phyloP scores from a whole-genome alignment of 35 echinoderm and acorn worm genomes.

The Strongylocentrotus purpuratus region DNA sequence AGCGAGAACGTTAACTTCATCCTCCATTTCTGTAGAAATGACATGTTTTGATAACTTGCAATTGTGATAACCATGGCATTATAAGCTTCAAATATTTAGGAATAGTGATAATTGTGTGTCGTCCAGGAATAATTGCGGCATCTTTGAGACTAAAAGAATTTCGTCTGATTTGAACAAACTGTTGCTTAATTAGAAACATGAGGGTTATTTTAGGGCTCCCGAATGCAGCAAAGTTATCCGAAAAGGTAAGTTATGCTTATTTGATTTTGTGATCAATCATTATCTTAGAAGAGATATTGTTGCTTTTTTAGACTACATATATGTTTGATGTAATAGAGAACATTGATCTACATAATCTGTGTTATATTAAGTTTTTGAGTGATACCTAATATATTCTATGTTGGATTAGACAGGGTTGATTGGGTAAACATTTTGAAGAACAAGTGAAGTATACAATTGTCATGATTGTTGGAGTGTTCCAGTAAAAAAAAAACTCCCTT shows the following conservation, averaged over 20 bases:
- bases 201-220: background rate
- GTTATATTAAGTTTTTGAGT: no score
- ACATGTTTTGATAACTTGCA: background rate
- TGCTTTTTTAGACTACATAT: background rate
- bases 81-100: background rate
- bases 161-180: background rate
- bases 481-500: no score
- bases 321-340: no score
- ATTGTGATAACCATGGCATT: no score
- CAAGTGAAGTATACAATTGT: no score
- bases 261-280: background rate
- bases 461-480: no score
- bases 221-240: background rate
- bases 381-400: no score
- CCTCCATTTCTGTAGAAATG: background rate
- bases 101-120: background rate
- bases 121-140: background rate
- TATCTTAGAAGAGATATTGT: background rate
- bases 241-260: background rate
- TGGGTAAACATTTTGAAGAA: no score
- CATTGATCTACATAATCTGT: no score
- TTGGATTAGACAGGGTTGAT: no score
- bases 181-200: background rate
- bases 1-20: background rate
- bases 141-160: background rate